phyloP scores from a whole-genome alignment of 2,888 invertebrate genomes.

The Anagyrus pseudococci region DNA sequence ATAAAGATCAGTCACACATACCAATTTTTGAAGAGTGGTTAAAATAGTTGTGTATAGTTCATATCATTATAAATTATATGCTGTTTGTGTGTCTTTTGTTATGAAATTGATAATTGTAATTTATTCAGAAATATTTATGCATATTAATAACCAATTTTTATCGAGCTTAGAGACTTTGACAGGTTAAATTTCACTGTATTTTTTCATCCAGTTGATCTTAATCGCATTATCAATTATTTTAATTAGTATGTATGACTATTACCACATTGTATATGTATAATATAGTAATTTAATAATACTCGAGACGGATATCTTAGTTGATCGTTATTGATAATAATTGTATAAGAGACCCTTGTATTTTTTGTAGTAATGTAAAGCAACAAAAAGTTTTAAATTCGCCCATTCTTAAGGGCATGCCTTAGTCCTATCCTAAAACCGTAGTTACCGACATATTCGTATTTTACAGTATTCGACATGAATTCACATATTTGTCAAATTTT shows the following conservation, averaged over 20 bases:
- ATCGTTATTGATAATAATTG: conserved; percentile 24
- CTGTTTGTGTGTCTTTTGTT: conserved; percentile 33
- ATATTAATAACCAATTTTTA: conserved; percentile 22
- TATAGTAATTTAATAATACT: conserved; percentile 38
- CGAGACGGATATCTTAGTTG: conserved; percentile 26
- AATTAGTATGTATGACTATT: conserved; percentile 31
- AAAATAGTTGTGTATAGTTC: conserved; percentile 39
- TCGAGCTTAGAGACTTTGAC: conserved; percentile 34
- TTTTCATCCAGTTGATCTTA: conserved; percentile 37
- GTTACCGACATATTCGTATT: too few relatives aligned
- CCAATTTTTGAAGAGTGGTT: conserved; percentile 22
- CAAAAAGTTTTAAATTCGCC: conserved; percentile 21
- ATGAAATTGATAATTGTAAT: conserved; percentile 30
- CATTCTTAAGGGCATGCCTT: conserved; percentile 10
- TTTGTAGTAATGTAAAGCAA: conserved; percentile 31
- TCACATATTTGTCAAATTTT: too few relatives aligned
- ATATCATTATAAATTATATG: conserved; percentile 33
- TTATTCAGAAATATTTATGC: conserved; percentile 31
- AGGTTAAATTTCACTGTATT: conserved; percentile 34
- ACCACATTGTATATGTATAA: conserved; percentile 33
- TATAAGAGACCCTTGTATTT: conserved; percentile 28
- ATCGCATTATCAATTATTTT: conserved; percentile 24
- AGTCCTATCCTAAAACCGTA: too few relatives aligned
- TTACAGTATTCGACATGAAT: too few relatives aligned
- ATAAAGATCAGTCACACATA: conserved; percentile 24